Conservation (phyloP, 2,888 invertebrate genomes). For the Graphium colonna region DNA sequence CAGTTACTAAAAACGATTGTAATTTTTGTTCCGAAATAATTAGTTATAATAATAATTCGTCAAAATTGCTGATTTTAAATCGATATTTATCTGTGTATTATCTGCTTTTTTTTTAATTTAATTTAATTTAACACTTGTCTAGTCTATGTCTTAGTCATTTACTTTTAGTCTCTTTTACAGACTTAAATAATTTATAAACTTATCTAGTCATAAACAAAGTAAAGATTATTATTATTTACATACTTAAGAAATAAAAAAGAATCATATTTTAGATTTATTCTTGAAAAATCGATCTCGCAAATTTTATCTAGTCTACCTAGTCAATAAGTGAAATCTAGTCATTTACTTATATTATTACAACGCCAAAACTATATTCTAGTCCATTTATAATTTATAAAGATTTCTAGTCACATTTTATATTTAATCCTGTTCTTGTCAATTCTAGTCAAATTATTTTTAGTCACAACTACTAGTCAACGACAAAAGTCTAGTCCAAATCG, state of each 20-base stretch:
- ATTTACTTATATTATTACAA: conserved; percentile 4
- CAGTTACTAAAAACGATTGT: neutral
- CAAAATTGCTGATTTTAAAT: neutral
- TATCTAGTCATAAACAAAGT: conserved; percentile 1
- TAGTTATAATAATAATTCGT: neutral
- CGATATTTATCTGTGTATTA: too few relatives aligned
- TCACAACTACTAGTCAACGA: conserved; percentile 12
- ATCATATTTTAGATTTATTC: too few relatives aligned
- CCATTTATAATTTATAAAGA: neutral
- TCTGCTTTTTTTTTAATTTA: too few relatives aligned
- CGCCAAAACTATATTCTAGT: too few relatives aligned
- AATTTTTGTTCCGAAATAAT: neutral
- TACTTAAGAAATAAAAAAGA: neutral
- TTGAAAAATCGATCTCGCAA: neutral
- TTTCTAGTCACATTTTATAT: conserved; percentile 4
- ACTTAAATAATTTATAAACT: conserved; percentile 1
- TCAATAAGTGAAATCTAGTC: conserved; percentile 24
- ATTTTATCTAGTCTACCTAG: neutral
- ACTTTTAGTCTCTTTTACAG: conserved; percentile 1
- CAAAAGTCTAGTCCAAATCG: conserved; percentile 3
- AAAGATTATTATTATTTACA: neutral
- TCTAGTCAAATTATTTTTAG: conserved; percentile 19
- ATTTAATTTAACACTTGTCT: too few relatives aligned
- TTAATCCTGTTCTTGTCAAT: neutral
- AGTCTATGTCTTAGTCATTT: too few relatives aligned